A percentile compares a stretch with the other conserved stretches of the same genome.
These are phyloP conservation scores for Prolemur simus DNA, from an alignment of 2,113 vertebrate genomes.

Conservation along the genomic window DNA sequence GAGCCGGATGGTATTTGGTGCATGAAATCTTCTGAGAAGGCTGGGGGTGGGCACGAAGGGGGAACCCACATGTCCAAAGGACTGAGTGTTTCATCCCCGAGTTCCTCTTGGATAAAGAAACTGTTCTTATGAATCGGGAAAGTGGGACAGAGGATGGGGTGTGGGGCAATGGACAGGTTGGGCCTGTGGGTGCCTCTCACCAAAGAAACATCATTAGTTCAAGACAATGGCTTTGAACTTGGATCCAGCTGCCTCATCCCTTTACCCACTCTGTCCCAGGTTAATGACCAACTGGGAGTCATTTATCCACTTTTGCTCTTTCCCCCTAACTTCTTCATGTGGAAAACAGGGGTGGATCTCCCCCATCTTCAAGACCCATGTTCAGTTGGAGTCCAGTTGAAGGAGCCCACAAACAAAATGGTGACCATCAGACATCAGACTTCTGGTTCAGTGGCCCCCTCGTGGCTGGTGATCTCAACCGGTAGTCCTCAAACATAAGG, in stretches of 20 bases:
- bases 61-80: not conserved
- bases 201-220: not conserved
- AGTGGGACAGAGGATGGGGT: not conserved
- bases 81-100: not conserved
- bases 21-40: constrained; percentile 74
- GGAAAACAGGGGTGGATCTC: not conserved
- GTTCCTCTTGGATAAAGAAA: not conserved
- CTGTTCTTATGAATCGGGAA: not conserved
- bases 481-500: not conserved
- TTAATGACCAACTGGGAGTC: not conserved
- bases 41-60: not conserved
- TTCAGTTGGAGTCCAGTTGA: not conserved
- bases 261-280: not conserved
- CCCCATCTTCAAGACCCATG: not conserved
- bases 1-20: constrained; percentile 84
- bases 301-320: not conserved
- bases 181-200: not conserved
- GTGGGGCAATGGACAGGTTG: no score
- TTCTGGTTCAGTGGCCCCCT: not conserved
- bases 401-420: not conserved
- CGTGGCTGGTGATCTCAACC: not conserved
- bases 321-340: not conserved
- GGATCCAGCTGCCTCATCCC: not conserved
- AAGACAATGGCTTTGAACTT: not conserved
- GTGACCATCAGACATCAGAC: not conserved